phyloP scores from a whole-genome alignment of 2,113 vertebrate genomes.

The Rana temporaria region DNA sequence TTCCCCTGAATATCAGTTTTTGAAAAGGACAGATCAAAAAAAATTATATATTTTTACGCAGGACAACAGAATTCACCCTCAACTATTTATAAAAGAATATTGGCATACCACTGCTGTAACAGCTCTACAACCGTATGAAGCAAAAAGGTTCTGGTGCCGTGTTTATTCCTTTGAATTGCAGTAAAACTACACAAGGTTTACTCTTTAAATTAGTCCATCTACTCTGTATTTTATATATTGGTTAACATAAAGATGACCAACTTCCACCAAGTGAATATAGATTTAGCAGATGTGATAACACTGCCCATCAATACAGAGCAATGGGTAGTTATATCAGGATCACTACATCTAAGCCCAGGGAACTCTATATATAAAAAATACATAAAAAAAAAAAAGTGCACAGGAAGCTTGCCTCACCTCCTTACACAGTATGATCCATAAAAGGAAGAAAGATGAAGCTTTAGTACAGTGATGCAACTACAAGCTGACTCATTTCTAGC shows the following conservation, averaged over 20 bases:
- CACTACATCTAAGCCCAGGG: background rate
- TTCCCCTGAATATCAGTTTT: too few relatives aligned
- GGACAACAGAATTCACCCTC: too few relatives aligned
- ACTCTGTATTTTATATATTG: too few relatives aligned
- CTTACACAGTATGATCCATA: background rate
- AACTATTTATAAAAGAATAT: too few relatives aligned
- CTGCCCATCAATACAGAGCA: background rate
- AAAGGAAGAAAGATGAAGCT: constrained; percentile 18
- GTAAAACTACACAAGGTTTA: too few relatives aligned
- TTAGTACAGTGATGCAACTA: background rate
- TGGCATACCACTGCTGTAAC: too few relatives aligned
- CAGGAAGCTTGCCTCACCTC: background rate
- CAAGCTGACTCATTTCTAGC: constrained; percentile 6
- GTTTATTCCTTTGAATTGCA: too few relatives aligned
- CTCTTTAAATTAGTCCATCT: too few relatives aligned
- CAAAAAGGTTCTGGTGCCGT: too few relatives aligned
- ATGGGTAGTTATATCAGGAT: background rate
- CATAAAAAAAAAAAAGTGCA: background rate
- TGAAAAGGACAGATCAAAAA: too few relatives aligned
- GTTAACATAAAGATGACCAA: background rate
- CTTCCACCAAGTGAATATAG: background rate
- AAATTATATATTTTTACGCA: too few relatives aligned
- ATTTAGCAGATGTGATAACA: background rate
- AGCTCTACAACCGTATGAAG: too few relatives aligned
- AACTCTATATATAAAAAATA: background rate